Conservation (phyloP, 2,113 vertebrate species). For the Heteronetta atricapilla region DNA sequence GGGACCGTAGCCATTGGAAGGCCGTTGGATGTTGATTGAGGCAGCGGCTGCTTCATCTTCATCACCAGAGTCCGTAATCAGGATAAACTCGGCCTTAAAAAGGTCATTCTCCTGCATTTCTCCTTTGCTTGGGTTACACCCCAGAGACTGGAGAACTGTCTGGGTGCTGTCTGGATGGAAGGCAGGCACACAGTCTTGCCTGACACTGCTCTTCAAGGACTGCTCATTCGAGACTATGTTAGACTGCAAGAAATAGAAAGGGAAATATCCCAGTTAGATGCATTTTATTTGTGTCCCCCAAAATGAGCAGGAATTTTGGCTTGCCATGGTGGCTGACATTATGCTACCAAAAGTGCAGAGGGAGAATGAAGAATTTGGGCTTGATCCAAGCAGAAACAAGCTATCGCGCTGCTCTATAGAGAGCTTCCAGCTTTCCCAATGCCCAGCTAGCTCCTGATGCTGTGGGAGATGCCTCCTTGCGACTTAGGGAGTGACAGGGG, state of each 20-base stretch:
- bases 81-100: conserved; percentile 88
- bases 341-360: background rate
- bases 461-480: background rate
- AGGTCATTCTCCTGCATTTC: conserved; percentile 81
- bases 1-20: background rate
- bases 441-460: background rate
- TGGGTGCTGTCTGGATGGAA: background rate
- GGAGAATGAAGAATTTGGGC: background rate
- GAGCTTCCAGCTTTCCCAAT: background rate
- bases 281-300: background rate
- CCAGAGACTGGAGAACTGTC: background rate
- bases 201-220: conserved; percentile 26
- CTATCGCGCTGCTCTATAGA: background rate
- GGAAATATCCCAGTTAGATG: background rate
- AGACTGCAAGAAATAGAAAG: conserved; percentile 60
- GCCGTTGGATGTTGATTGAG: background rate
- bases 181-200: background rate
- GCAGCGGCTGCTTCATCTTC: conserved; percentile 66
- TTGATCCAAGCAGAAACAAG: background rate
- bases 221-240: background rate
- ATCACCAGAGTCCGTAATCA: conserved; percentile 81
- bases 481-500: background rate
- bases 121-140: conserved; percentile 1
- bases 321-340: background rate
- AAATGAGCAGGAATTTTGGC: background rate